phyloP scores from a whole-genome alignment of 2,113 vertebrate genomes.

The Baryphthengus martii region DNA sequence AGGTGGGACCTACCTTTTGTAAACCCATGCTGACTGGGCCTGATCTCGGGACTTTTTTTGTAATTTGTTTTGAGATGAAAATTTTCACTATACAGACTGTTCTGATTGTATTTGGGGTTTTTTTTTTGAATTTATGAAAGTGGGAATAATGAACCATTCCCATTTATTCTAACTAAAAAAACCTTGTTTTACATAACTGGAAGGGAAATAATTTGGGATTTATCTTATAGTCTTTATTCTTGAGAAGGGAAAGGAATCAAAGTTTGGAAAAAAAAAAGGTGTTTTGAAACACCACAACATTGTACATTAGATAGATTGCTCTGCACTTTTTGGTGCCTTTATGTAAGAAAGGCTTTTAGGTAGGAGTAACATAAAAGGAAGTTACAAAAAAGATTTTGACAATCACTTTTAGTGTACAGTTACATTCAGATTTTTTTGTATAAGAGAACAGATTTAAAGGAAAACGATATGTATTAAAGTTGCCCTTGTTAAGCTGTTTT shows the following conservation, averaged over 20 bases:
- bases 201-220: background rate
- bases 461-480: background rate
- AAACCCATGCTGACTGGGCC: too few species aligned
- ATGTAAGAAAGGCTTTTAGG: background rate
- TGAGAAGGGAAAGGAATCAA: background rate
- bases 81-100: background rate
- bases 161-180: background rate
- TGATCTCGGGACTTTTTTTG: background rate
- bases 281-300: background rate
- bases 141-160: background rate
- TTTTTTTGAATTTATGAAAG: background rate
- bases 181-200: background rate
- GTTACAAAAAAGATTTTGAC: background rate
- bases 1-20: too few species aligned
- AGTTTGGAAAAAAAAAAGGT: background rate
- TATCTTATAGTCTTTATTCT: background rate
- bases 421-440: background rate
- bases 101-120: background rate
- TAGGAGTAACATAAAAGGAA: background rate
- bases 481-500: background rate
- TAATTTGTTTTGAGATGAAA: background rate
- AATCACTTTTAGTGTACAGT: background rate
- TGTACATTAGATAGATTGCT: background rate
- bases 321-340: background rate
- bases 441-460: background rate